Evolutionary conservation across 2,113 vertebrate species (phyloP).

Genomic region (Macroglossus sobrinus): DNA sequence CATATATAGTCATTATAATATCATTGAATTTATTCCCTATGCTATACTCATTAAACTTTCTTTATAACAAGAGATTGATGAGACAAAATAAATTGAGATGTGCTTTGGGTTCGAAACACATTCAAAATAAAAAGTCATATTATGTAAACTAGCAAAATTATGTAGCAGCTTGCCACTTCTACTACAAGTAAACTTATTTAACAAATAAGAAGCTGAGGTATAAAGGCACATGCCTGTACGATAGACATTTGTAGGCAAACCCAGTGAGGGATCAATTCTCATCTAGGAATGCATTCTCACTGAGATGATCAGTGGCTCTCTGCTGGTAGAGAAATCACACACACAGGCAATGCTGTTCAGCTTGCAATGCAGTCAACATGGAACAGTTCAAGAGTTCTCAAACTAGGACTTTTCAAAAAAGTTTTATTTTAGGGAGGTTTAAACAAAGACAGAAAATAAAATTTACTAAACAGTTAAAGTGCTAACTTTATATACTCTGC

Average conservation of each 20-base stretch:
- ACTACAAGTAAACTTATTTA: neutral
- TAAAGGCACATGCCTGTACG: neutral
- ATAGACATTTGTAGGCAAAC: neutral
- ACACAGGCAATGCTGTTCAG: neutral
- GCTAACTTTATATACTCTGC: neutral
- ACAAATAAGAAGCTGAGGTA: neutral
- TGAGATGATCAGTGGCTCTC: neutral
- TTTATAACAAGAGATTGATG: neutral
- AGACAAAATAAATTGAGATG: neutral
- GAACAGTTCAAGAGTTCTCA: neutral
- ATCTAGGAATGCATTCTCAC: neutral
- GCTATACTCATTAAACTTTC: neutral
- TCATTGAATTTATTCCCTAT: no score
- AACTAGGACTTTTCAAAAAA: neutral
- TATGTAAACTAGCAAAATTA: neutral
- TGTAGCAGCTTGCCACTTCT: neutral
- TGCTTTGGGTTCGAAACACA: neutral
- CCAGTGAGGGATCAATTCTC: neutral
- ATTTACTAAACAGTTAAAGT: neutral
- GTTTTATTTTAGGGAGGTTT: neutral
- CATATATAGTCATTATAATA: no score
- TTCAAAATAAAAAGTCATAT: neutral
- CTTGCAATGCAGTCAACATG: neutral
- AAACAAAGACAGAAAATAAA: neutral
- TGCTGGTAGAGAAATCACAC: neutral